Conservation (phyloP, 35 echinoderm and acorn worm genomes). For the Apostichopus parvimensis region DNA sequence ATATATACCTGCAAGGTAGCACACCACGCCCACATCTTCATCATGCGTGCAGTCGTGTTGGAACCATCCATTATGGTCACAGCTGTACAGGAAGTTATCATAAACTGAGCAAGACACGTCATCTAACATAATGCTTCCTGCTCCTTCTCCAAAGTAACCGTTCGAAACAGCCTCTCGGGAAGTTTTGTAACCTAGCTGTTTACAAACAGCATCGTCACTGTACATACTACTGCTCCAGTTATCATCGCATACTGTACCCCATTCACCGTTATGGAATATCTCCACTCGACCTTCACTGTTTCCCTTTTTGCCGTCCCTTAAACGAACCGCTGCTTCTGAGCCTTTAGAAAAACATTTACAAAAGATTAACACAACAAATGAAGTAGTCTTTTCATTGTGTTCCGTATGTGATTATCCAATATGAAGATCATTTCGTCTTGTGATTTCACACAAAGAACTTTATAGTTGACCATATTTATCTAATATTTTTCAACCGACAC, state of each 20-base stretch:
- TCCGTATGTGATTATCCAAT: neutral
- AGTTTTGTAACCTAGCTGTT: neutral
- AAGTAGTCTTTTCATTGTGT: neutral
- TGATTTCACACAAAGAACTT: neutral
- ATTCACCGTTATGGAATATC: slow-evolving; percentile 8
- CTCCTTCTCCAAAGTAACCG: slow-evolving; percentile 27
- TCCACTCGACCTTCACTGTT: neutral
- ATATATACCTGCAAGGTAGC: neutral
- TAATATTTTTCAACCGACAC: no score
- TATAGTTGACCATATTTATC: no score
- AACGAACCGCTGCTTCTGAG: neutral
- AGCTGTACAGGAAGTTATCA: neutral
- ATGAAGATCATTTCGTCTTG: neutral
- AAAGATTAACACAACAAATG: neutral
- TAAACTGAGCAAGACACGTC: slow-evolving; percentile 33
- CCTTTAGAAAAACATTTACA: neutral
- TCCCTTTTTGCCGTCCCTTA: neutral
- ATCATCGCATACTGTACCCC: slow-evolving; percentile 27
- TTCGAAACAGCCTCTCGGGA: neutral
- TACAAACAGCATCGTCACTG: neutral
- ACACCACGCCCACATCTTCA: slow-evolving; percentile 34
- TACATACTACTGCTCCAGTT: neutral
- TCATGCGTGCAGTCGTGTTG: slow-evolving; percentile 45
- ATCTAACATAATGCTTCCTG: slow-evolving; percentile 32
- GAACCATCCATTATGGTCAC: neutral